Conservation (phyloP, 2,797 vertebrate genomes). For the Parambassis ranga region DNA sequence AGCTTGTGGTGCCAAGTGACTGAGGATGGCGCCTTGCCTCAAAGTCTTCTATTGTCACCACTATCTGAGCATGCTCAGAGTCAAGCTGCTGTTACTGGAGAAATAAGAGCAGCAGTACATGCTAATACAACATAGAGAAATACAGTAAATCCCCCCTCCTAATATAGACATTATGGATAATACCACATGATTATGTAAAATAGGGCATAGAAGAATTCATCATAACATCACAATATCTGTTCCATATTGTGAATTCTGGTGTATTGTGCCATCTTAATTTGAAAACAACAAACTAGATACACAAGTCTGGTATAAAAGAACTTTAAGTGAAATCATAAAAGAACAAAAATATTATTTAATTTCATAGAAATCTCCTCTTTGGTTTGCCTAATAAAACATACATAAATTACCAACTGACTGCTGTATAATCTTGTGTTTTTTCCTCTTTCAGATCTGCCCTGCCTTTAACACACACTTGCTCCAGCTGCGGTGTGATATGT, state of each 20-base stretch:
- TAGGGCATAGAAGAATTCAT: too few species aligned
- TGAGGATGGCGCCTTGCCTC: too few species aligned
- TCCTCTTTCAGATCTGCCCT: neutral
- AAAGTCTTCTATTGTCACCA: too few species aligned
- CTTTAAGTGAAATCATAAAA: neutral
- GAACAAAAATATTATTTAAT: neutral
- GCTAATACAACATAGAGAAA: neutral
- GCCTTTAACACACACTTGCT: slow-evolving; percentile 9
- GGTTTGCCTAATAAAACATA: neutral
- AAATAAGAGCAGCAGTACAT: neutral
- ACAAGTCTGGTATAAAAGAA: neutral
- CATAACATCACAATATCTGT: too few species aligned
- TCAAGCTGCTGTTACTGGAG: neutral
- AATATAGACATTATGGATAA: too few species aligned
- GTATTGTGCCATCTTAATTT: too few species aligned
- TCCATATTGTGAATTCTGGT: too few species aligned
- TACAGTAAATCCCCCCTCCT: too few species aligned
- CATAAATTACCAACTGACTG: slow-evolving; percentile 6
- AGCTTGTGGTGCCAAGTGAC: too few species aligned
- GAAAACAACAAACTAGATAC: neutral
- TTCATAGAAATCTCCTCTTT: neutral
- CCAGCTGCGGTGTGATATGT: slow-evolving; percentile 24
- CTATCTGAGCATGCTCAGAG: neutral
- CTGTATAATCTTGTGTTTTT: slow-evolving; percentile 2
- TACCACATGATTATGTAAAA: too few species aligned